Evolutionary conservation across 1,140 invertebrate species (phyloP).

Genomic region (Hylyphantes graminicola): DNA sequence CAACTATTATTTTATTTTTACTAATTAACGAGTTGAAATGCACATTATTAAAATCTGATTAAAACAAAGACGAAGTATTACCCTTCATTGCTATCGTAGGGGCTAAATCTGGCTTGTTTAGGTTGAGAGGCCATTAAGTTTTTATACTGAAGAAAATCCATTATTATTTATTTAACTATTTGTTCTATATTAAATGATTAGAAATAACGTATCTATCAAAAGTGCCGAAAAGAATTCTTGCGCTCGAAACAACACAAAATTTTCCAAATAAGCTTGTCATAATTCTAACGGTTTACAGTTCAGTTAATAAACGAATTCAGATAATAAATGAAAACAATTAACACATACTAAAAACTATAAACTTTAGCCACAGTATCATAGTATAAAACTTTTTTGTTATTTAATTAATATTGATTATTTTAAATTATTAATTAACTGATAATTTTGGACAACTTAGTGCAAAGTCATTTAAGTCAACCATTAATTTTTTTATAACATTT

Average conservation of each 20-base stretch:
- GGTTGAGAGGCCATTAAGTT: not conserved
- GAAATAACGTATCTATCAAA: not conserved
- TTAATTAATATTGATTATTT: no score
- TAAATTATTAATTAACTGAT: no score
- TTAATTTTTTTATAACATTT: no score
- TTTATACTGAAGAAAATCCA: not conserved
- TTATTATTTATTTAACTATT: not conserved
- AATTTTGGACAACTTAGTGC: no score
- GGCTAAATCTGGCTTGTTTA: conserved; percentile 33
- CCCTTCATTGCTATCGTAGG: conserved; percentile 53
- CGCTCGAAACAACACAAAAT: not conserved
- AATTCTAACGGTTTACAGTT: conserved; percentile 9
- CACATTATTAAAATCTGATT: not conserved
- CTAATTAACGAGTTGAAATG: not conserved
- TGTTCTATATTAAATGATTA: no score
- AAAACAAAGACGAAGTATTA: not conserved
- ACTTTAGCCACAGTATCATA: no score
- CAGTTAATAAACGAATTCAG: no score
- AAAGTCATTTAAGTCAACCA: no score
- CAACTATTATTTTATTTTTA: no score
- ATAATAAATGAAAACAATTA: not conserved
- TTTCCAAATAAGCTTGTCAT: conserved; percentile 18
- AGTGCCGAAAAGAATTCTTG: not conserved
- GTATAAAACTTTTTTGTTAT: no score
- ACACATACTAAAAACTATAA: not conserved